Percentiles rank a stretch among this genome's conserved stretches.
These are phyloP conservation scores for Zoroaster sp. DNA, from an alignment of 53 echinoderm and acorn worm genomes.

Conservation along the genomic window DNA sequence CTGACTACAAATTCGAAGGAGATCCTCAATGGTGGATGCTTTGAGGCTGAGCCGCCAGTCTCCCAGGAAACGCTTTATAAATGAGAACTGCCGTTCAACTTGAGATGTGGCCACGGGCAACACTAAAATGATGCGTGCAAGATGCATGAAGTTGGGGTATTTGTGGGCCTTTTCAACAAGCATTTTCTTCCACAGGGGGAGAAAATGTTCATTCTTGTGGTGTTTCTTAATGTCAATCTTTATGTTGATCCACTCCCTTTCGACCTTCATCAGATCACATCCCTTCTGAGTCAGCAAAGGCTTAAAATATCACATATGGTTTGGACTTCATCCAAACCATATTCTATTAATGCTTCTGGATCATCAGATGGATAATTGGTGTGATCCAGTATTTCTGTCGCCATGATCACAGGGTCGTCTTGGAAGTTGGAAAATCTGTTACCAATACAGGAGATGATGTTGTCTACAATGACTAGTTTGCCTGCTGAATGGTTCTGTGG, in stretches of 20 bases:
- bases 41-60: constrained; percentile 16
- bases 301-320: neutral
- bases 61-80: constrained; percentile 16
- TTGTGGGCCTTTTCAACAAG: neutral
- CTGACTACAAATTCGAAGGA: neutral
- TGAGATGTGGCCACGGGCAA: neutral
- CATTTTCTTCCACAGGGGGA: constrained; percentile 14
- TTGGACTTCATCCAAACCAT: constrained; percentile 9
- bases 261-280: neutral
- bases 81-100: constrained; percentile 27
- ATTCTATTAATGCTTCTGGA: neutral
- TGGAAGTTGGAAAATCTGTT: neutral
- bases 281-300: neutral
- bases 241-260: neutral
- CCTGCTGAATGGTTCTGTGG: neutral
- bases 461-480: neutral
- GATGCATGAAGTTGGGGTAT: neutral
- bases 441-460: neutral
- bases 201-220: neutral
- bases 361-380: constrained; percentile 1
- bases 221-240: neutral
- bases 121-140: neutral
- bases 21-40: constrained; percentile 8
- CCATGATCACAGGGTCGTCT: neutral
- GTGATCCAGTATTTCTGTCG: neutral